Evolutionary conservation across 2,888 invertebrate genomes (phyloP).

Genomic region (Pachycephus smyrnensis): DNA sequence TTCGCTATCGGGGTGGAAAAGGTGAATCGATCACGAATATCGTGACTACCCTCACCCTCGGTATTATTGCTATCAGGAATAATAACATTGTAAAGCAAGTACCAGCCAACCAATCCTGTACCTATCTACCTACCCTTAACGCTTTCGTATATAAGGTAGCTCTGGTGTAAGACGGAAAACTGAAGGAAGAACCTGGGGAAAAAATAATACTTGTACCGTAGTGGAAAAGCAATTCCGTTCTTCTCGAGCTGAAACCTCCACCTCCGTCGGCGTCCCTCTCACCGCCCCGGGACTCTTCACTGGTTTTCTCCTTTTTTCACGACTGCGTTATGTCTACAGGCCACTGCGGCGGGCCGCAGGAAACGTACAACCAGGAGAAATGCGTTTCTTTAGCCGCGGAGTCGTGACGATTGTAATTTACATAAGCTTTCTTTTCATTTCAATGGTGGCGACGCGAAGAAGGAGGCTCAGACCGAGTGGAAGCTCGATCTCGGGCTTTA

Average conservation of each 20-base stretch:
- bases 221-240: slow-evolving; percentile 49
- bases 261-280: slow-evolving; percentile 23
- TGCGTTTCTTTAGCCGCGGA: slow-evolving; percentile 17
- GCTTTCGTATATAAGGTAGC: slow-evolving; percentile 37
- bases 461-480: background rate
- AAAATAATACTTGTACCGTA: slow-evolving; percentile 49
- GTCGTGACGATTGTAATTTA: slow-evolving; percentile 39
- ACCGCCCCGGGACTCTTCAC: slow-evolving; percentile 16
- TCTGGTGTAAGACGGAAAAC: background rate
- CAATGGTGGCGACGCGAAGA: background rate
- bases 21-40: background rate
- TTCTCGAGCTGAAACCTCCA: slow-evolving; percentile 30
- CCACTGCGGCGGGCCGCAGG: slow-evolving; percentile 4
- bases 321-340: slow-evolving; percentile 13
- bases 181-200: slow-evolving; percentile 29
- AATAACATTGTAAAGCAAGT: background rate
- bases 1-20: background rate
- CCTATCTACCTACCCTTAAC: background rate
- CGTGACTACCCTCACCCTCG: background rate
- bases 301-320: slow-evolving; percentile 27
- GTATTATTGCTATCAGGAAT: background rate
- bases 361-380: slow-evolving; percentile 2
- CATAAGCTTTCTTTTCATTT: slow-evolving; percentile 42
- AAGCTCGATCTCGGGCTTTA: background rate
- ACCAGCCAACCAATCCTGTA: background rate